These are phyloP conservation scores for Microtus obscurus DNA, from an alignment of 2,797 vertebrate genomes.

Conservation along the genomic window DNA sequence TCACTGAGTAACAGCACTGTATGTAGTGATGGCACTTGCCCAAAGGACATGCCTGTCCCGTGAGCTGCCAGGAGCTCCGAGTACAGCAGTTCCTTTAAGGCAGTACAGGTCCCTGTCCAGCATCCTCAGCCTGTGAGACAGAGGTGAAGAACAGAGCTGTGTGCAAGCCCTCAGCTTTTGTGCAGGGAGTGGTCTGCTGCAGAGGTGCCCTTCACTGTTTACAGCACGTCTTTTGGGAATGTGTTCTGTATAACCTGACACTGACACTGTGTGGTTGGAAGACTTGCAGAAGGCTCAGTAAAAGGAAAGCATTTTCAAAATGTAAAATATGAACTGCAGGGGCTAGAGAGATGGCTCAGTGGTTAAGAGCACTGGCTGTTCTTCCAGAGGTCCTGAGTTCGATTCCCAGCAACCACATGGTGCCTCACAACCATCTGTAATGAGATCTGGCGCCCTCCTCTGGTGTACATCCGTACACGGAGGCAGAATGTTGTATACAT, in stretches of 20 bases:
- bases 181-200: background rate
- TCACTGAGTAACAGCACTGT: constrained; percentile 41
- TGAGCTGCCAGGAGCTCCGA: background rate
- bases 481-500: no score
- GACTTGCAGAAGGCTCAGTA: constrained; percentile 21
- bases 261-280: background rate
- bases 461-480: no score
- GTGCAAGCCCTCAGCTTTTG: background rate
- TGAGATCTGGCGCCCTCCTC: no score
- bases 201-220: background rate
- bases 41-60: background rate
- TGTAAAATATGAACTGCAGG: constrained; percentile 27
- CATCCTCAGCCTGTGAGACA: background rate
- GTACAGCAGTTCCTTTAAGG: background rate
- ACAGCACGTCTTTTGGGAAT: constrained; percentile 35
- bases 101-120: background rate
- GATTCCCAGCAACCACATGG: no score
- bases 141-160: background rate
- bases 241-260: constrained; percentile 27
- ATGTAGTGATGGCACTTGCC: constrained; percentile 32
- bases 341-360: no score
- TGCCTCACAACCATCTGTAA: no score
- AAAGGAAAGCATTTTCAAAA: constrained; percentile 32
- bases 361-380: no score
- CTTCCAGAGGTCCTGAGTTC: no score